These are phyloP conservation scores for Adelosebastes latens DNA, from an alignment of 2,797 vertebrate genomes.

Conservation along the genomic window DNA sequence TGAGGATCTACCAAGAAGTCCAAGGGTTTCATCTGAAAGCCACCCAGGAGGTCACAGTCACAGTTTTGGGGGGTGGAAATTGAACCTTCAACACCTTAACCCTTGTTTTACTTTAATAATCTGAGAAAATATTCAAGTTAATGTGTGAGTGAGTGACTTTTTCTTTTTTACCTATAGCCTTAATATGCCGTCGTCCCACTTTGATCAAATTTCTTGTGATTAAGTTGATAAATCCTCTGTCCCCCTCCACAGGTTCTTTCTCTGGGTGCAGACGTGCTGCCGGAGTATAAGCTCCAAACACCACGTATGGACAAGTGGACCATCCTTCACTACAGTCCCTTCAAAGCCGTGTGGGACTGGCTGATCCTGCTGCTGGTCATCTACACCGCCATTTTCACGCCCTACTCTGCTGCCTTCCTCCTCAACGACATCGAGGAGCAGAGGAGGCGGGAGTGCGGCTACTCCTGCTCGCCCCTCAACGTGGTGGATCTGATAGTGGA, in stretches of 20 bases:
- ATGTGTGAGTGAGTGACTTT: too few relatives aligned
- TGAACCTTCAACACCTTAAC: too few relatives aligned
- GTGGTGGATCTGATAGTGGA: conserved; percentile 99
- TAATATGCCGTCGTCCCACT: neutral
- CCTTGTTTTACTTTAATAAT: too few relatives aligned
- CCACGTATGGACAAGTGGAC: conserved; percentile 97
- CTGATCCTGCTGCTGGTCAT: conserved; percentile 97
- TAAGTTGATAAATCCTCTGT: neutral
- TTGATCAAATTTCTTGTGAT: neutral
- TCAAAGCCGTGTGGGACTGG: conserved; percentile 99
- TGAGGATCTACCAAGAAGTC: too few relatives aligned
- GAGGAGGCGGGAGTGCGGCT: conserved; percentile 92
- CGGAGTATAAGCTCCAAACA: conserved; percentile 97
- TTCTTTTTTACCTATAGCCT: too few relatives aligned
- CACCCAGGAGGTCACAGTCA: too few relatives aligned
- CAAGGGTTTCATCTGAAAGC: too few relatives aligned
- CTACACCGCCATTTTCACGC: conserved; percentile 98
- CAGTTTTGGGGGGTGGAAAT: too few relatives aligned
- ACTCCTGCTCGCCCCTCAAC: conserved; percentile 97
- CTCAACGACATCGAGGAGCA: conserved; percentile 96
- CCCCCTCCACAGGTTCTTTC: conserved; percentile 89
- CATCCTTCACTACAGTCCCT: conserved; percentile 98
- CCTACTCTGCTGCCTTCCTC: conserved; percentile 97
- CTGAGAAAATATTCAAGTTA: too few relatives aligned
- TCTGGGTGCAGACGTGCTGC: conserved; percentile 95